phyloP scores from a whole-genome alignment of 2,797 vertebrate genomes.

The Myotis findleyi region DNA sequence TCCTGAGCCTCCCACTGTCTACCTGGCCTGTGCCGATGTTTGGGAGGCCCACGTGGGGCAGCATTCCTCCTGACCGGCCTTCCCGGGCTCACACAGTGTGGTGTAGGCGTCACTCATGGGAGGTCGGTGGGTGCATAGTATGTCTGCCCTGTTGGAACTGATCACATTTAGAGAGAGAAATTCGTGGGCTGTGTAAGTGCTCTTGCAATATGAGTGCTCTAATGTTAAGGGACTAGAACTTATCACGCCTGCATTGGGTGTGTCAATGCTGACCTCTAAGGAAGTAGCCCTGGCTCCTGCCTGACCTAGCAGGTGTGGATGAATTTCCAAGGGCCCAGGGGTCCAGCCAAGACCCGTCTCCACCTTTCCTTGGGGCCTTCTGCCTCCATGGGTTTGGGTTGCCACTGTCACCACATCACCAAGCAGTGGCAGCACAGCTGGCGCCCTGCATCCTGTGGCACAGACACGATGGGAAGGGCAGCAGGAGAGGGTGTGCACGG shows the following conservation, averaged over 20 bases:
- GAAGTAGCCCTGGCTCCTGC: neutral
- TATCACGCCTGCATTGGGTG: neutral
- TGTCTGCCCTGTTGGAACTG: neutral
- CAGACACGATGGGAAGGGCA: neutral
- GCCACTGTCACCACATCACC: neutral
- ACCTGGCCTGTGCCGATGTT: accelerated
- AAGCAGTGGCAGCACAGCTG: neutral
- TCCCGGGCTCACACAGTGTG: accelerated
- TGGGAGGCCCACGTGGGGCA: neutral
- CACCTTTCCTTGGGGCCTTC: neutral
- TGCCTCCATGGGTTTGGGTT: neutral
- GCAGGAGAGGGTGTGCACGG: neutral
- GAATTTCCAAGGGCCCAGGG: neutral
- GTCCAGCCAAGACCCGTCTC: neutral
- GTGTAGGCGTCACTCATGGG: neutral
- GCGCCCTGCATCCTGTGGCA: neutral
- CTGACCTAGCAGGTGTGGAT: neutral
- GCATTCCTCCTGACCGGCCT: neutral
- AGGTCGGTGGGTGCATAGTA: neutral
- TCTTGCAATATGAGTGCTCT: neutral
- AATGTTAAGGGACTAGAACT: neutral
- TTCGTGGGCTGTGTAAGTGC: neutral
- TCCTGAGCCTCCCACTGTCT: neutral
- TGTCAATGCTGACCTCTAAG: neutral
- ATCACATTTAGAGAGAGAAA: neutral